A percentile compares a stretch with the other conserved stretches of the same genome.
Evolutionary conservation across 1,140 invertebrate species (phyloP).

Genomic region (Bombus impatiens): DNA sequence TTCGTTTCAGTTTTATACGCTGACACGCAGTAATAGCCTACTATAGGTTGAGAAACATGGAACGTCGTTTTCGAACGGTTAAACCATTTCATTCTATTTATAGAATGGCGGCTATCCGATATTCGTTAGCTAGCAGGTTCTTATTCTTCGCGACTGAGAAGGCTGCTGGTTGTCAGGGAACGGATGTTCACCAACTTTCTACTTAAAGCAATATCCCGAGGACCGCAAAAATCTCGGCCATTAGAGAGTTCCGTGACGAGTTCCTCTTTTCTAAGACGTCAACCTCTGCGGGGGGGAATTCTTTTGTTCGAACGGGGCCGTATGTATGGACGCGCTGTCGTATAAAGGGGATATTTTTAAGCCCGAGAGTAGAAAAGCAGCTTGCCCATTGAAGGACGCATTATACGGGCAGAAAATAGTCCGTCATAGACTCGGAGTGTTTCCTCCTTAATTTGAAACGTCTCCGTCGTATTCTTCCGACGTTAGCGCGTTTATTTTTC

Average conservation of each 20-base stretch:
- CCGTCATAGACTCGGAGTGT: slow-evolving; percentile 50
- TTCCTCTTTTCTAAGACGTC: slow-evolving; percentile 52
- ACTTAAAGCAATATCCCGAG: slow-evolving; percentile 68
- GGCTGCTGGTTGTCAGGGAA: slow-evolving; percentile 41
- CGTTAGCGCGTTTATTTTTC: slow-evolving; percentile 61
- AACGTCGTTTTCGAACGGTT: no score
- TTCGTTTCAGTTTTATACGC: no score
- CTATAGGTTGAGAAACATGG: no score
- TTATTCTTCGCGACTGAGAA: slow-evolving; percentile 26
- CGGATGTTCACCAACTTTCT: slow-evolving; percentile 62
- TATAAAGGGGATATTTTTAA: slow-evolving; percentile 61
- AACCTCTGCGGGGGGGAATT: slow-evolving; percentile 43
- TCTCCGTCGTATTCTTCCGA: slow-evolving; percentile 29
- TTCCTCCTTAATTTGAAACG: slow-evolving; percentile 53
- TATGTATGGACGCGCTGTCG: slow-evolving; percentile 49
- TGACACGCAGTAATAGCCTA: no score
- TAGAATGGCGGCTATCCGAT: neutral
- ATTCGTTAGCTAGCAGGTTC: slow-evolving; percentile 8
- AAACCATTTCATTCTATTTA: neutral
- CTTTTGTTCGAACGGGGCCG: slow-evolving; percentile 53
- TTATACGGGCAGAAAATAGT: slow-evolving; percentile 62
- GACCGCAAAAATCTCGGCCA: slow-evolving; percentile 62
- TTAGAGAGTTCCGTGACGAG: slow-evolving; percentile 61
- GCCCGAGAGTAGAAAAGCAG: slow-evolving; percentile 34
- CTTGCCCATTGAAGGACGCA: slow-evolving; percentile 51